Evolutionary conservation across 2,888 invertebrate genomes (phyloP).

Genomic region (Pachliopta kotzebuea): DNA sequence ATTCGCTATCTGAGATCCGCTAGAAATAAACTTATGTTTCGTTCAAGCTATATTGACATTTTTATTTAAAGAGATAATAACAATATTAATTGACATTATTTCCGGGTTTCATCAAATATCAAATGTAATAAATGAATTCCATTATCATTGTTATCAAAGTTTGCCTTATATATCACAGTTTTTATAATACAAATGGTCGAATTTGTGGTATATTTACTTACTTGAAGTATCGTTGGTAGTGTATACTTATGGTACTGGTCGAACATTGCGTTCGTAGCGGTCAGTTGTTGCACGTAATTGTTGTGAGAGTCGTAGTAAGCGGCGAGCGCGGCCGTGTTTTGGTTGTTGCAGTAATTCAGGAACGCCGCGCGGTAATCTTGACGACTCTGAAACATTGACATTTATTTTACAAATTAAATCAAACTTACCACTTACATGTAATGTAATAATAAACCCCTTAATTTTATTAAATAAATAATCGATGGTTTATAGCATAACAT

Average conservation of each 20-base stretch:
- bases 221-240: constrained; percentile 91
- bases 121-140: no score
- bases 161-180: no score
- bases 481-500: no score
- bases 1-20: no score
- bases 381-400: constrained; percentile 84
- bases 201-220: constrained; percentile 54
- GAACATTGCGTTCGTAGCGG: constrained; percentile 95
- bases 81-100: no score
- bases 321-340: constrained; percentile 85
- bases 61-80: no score
- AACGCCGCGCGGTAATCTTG: constrained; percentile 93
- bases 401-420: background rate
- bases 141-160: no score
- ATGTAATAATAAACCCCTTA: background rate
- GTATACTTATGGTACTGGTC: constrained; percentile 93
- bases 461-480: background rate
- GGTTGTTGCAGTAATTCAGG: constrained; percentile 87
- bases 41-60: no score
- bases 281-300: constrained; percentile 94
- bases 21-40: no score
- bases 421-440: background rate
- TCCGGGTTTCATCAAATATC: no score
- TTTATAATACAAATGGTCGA: no score
- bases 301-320: constrained; percentile 96